Evolutionary conservation across 1,140 invertebrate species (phyloP), one percentile per base, ranked within the genome.

Genomic region (Drosophila tristis): DNA sequence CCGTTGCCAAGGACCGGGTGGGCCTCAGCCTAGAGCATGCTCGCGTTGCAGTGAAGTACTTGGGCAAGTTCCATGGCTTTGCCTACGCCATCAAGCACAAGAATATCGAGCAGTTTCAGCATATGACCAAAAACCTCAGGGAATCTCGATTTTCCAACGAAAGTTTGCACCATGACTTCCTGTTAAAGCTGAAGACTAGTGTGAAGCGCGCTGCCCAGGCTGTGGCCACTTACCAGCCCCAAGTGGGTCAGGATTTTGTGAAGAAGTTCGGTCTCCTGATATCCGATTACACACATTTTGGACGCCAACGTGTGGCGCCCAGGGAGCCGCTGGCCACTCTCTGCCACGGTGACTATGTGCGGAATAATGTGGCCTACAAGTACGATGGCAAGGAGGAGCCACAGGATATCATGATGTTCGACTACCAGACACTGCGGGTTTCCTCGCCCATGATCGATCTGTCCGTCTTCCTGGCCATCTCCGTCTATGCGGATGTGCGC

Each of bases 391-490:
- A 48, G 13, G 84, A 74, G 2, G 49, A 61, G 9, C 91, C 91
- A 2, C 26, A 58, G 29, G 89, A 78, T 4, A 74, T 84, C 4
- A 91, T 92, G 74, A 92, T 92, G 91, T 92, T 92, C 39, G 91
- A 92, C 74, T 90, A 92, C 45, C 91, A 92, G 71, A 92, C 91
- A 0, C 13, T 92, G 20, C 64, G 90, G 0, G 11, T 81, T 13
- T 80, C 71, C 23, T 92, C 91, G 20, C 91, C 91, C 49, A 92
- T 92, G 91, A 60, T 91, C 1, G 91, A 92, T 66, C 63, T 92
- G 0, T 25, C 61, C 2, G 45, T 90, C 1, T 91, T 91, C 8
- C 43, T 92, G 35, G 53, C 82, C 0, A 5, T 91, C 0, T 92
- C 91, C 6, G 44, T 80, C 5, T 78, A 68, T 35, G 72, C 71